These are phyloP conservation scores for Augochlorella aurata DNA, from an alignment of 2,888 invertebrate species.

Conservation along the genomic window DNA sequence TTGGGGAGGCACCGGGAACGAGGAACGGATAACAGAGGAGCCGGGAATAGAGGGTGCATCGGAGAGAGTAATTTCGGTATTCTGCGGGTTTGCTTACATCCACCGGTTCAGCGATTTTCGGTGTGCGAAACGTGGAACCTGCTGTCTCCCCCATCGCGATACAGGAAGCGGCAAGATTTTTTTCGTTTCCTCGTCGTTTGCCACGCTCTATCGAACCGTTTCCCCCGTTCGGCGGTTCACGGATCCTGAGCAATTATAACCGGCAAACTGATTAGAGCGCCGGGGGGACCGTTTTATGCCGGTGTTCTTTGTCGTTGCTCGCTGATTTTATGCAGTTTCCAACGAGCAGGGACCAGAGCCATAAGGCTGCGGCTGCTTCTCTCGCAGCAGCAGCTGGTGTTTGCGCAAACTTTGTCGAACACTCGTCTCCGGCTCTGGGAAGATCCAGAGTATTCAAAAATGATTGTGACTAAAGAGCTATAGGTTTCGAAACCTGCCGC, in stretches of 20 bases:
- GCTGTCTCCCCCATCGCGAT: constrained; percentile 48
- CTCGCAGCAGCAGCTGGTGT: too few species aligned
- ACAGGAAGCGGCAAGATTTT: constrained; percentile 34
- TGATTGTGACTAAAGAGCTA: too few species aligned
- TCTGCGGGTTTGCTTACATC: constrained; percentile 81
- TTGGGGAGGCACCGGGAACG: constrained; percentile 64
- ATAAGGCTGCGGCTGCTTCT: too few species aligned
- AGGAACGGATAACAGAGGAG: constrained; percentile 71
- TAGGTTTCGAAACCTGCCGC: too few species aligned
- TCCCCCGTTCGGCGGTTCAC: background rate
- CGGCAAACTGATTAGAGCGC: background rate
- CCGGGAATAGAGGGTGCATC: constrained; percentile 76
- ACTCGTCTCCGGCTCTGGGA: too few species aligned
- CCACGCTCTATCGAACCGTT: constrained; percentile 1
- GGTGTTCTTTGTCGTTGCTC: background rate
- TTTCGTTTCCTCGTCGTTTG: constrained; percentile 5
- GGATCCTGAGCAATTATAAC: background rate
- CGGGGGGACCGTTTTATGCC: too few species aligned
- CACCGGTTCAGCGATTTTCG: constrained; percentile 75
- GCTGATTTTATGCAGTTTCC: too few species aligned
- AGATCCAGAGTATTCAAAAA: too few species aligned
- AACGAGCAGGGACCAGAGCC: too few species aligned
- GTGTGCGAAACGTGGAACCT: constrained; percentile 55
- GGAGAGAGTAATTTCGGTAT: constrained; percentile 79
- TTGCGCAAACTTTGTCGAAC: too few species aligned